These are phyloP conservation scores for Plumapathes pennacea DNA, from an alignment of 92 coral and sea anemone species.

Conservation along the genomic window DNA sequence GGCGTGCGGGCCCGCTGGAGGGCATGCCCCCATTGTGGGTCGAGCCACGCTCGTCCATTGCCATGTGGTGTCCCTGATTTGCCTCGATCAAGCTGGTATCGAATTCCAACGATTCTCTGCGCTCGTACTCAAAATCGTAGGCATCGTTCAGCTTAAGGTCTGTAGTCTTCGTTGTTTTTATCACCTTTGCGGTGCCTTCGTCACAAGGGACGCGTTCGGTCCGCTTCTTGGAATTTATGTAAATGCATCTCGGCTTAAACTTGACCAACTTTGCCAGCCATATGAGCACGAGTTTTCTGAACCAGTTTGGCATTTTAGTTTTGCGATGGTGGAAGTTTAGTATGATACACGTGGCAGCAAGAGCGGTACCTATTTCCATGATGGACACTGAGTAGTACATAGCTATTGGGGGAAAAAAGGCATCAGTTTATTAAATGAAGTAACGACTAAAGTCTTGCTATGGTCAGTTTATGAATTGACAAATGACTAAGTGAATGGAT, in stretches of 20 bases:
- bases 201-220: conserved; percentile 17
- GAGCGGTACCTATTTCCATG: conserved; percentile 93
- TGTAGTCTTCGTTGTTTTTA: conserved; percentile 41
- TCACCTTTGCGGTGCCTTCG: conserved; percentile 59
- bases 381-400: conserved; percentile 93
- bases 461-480: too few relatives aligned
- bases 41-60: conserved; percentile 56
- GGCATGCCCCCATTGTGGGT: conserved; percentile 77
- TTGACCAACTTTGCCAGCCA: conserved; percentile 79
- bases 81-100: conserved; percentile 76
- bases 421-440: background rate
- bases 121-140: conserved; percentile 70
- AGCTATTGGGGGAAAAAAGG: conserved; percentile 29
- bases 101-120: conserved; percentile 79
- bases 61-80: conserved; percentile 27
- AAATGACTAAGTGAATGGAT: too few relatives aligned
- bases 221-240: conserved; percentile 5
- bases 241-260: conserved; percentile 60
- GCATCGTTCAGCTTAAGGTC: conserved; percentile 69
- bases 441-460: too few relatives aligned
- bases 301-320: conserved; percentile 86
- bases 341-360: conserved; percentile 84
- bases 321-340: conserved; percentile 83
- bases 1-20: conserved; percentile 46
- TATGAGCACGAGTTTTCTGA: conserved; percentile 67